Base-by-base conservation (phyloP, 2,888 invertebrate species). In the Meiosimyza platycephala region DNA sequence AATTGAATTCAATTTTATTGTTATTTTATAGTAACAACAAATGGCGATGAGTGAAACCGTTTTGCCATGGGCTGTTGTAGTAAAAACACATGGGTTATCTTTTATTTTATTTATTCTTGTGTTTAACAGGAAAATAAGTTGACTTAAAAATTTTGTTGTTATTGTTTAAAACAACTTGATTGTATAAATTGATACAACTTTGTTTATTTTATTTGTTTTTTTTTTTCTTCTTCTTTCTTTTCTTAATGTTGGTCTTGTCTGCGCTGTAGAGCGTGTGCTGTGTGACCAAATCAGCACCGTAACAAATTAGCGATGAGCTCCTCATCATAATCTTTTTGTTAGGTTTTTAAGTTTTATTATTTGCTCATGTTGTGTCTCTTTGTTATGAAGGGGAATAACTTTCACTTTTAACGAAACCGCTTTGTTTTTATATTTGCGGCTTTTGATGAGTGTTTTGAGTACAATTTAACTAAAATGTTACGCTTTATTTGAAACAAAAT, bases 351-450 rank as follows among this genome's bases (percentile, higher is more conserved):
- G 16, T 16, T 18, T 12, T 22, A 57, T 57, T 18, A 4, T 57
- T 57, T 57, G 13, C 5, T 15, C n/a, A 57, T 40, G 9, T 40
- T 40, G 40, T 40, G 9, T 7, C 9, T 40, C 40, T 40, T 40
- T 40, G 57, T 12, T 18, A 57, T 28, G 28, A 57, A 54, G 50
- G 72, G 75, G 73, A 70, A 81, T 78, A 81, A 85, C 84, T 84
- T 84, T 84, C 84, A 84, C 84, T 82, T 82, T 83, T 82, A 80
- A 81, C 79, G 80, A 84, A 82, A 80, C 33, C 2, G 33, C 28
- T 57, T 67, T 67, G 57, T 67, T 67, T 57, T n/a, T 12, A 52
- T 75, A 50, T 74, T 50, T 66, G 55, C 28, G 4, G 72, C 50
- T 48, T 66, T 22, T 75, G 57, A 66, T 71, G 66, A 57, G 40